Base-by-base conservation (phyloP, 2,113 vertebrate genomes). In the Cyrtonyx montezumae region DNA sequence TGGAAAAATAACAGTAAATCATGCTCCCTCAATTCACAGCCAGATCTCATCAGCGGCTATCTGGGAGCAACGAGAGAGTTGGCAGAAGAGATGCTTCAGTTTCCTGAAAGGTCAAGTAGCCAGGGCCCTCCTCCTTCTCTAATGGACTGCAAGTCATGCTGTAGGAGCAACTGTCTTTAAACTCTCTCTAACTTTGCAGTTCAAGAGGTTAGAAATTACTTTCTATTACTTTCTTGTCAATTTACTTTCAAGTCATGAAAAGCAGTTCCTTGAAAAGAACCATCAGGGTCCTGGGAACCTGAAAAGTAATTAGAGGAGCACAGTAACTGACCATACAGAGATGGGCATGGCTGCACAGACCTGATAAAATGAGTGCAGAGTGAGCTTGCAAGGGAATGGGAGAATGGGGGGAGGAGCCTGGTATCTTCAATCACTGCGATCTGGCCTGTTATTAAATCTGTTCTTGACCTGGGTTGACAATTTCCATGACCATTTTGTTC, bases 21-120 rank as follows among this genome's bases (percentile, higher is more conserved):
- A 86, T 77, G 8, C 58, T 94, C 36, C 58, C 87, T 92, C 62
- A 37, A 79, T 90, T 91, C 53, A 66, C 0, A 6, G 55, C 55
- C 42, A 1, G 85, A 93, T 95, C 91, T 92, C 93, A 91, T 93
- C 91, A 85, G 82, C 79, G 61, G 34, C 42, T 93, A 83, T 94
- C 96, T 85, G 43, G 83, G 79, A 81, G 66, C 73, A 96, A 88
- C 45, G 59, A 94, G 78, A 71, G 62, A 86, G 79, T 77, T 46
- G 0, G 43, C 90, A 96, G 84, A 96, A 93, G 83, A 93, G 93
- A 91, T 3, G 14, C 48, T 90, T 96, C 90, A 86, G 17, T 96
- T 96, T 97, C 92, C 90, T 94, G 95, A 94, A 96, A 94, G 93
- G 91, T 96, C 95, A 96, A 74, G 87, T 88, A 95, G 71, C 78